Base-by-base conservation (phyloP, 2,888 invertebrate species). In the Harmothoe impar region DNA sequence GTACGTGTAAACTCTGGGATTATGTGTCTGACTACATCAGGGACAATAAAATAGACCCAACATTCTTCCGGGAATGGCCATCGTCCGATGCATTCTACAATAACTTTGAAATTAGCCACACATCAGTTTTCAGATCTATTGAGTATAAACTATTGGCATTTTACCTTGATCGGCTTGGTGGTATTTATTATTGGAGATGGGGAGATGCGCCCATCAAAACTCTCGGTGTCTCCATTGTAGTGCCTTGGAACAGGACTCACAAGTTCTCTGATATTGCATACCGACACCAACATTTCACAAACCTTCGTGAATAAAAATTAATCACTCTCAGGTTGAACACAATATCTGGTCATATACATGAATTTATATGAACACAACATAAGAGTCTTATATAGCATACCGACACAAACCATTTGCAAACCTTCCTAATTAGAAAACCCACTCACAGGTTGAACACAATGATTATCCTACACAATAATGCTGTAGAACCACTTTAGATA, bases 191-290 rank as follows among this genome's bases (percentile, higher is more conserved):
- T 86, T 84, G 92, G 89, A 35, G 93, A 23, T 93, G 93, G 93
- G 93, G 93, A 3, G 93, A 93, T 78, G 93, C 93, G n/a, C 93
- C 93, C 23, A 92, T 93, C 52, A 92, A 93, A 62, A 86, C 91
- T 0, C 56, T 93, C 33, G 93, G 92, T 31, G 91, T 93, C 29
- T 89, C 91, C 31, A 52, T 93, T 62, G 92, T 93, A 85, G 84
- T 93, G n/a, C 91, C 91, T 0, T 77, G 54, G 54, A 78, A 72
- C 17, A n/a, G 90, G 43, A 89, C 89, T 3, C 91, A 91, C 81
- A 51, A 77, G 23, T 92, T 92, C 84, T 62, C 85, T 1, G 92
- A 93, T 31, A 89, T 93, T 25, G 81, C 72, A 5, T 93, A 93
- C 72, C 15, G 72, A 17, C 92, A 93, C 43, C 3, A 43, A 10